phyloP scores from a whole-genome alignment of 2,797 vertebrate species.

The Spondyliosoma cantharus region DNA sequence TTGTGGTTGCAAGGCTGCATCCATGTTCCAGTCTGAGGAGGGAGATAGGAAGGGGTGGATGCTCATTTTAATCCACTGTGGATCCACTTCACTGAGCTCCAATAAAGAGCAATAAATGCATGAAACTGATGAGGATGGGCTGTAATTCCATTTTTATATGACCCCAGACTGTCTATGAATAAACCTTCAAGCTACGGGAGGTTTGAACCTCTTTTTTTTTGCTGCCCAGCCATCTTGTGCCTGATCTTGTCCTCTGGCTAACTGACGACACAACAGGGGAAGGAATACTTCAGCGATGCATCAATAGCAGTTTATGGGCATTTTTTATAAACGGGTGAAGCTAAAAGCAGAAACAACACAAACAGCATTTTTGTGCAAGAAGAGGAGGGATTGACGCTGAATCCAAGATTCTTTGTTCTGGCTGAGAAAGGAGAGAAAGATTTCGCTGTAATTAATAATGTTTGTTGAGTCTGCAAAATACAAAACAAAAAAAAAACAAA shows the following conservation, averaged over 20 bases:
- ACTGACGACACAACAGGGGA: neutral
- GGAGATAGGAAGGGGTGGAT: neutral
- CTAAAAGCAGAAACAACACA: neutral
- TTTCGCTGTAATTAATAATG: neutral
- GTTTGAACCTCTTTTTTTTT: constrained; percentile 3
- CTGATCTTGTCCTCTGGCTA: neutral
- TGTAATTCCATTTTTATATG: constrained; percentile 17
- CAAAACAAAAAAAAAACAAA: no score
- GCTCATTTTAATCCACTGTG: constrained; percentile 31
- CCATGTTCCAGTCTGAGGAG: constrained; percentile 21
- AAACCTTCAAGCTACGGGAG: neutral
- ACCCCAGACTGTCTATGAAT: neutral
- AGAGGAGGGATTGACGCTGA: neutral
- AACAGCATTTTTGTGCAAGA: neutral
- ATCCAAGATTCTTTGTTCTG: neutral
- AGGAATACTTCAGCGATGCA: neutral
- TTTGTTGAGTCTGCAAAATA: neutral
- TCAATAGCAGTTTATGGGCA: neutral
- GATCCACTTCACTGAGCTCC: constrained; percentile 37
- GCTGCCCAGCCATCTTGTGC: neutral
- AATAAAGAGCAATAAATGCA: constrained; percentile 36
- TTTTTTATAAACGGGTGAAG: constrained; percentile 9
- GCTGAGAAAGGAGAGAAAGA: neutral
- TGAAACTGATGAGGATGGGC: constrained; percentile 34
- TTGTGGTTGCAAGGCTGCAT: constrained; percentile 37